Percentiles rank a stretch among this genome's conserved stretches.
Conservation (phyloP, 2,797 vertebrate species). For the Chelmon rostratus region DNA sequence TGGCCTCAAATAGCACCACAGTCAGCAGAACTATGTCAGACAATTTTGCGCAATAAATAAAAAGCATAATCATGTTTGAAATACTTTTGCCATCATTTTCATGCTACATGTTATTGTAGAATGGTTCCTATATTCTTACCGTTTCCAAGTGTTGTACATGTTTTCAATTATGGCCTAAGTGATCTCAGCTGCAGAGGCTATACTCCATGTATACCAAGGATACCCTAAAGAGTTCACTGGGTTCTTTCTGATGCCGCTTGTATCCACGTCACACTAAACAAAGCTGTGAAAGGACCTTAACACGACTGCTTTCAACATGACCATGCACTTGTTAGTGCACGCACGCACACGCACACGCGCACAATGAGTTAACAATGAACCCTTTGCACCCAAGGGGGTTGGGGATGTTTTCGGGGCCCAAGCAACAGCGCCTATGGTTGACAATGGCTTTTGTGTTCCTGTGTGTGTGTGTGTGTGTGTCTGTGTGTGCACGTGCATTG, state of each 20-base stretch:
- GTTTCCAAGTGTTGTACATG: constrained; percentile 52
- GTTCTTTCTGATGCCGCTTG: constrained; percentile 73
- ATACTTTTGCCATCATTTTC: constrained; percentile 47
- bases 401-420: constrained; percentile 76
- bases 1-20: constrained; percentile 16
- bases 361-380: constrained; percentile 79
- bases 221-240: constrained; percentile 75
- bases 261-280: constrained; percentile 72
- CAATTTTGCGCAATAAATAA: constrained; percentile 22
- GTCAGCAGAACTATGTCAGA: constrained; percentile 33
- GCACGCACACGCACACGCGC: constrained; percentile 20
- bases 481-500: constrained; percentile 33
- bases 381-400: constrained; percentile 75
- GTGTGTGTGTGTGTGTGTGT: constrained; percentile 37
- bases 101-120: constrained; percentile 50
- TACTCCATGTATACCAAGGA: constrained; percentile 50
- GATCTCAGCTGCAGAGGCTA: constrained; percentile 70
- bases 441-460: constrained; percentile 83
- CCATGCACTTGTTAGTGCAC: constrained; percentile 63
- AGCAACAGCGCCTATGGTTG: constrained; percentile 63
- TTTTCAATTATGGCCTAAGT: constrained; percentile 75
- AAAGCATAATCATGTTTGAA: constrained; percentile 46
- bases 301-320: constrained; percentile 69
- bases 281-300: constrained; percentile 78
- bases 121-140: constrained; percentile 45